A percentile compares a stretch with the other conserved stretches of the same genome.
Evolutionary conservation across 2,888 invertebrate genomes (phyloP).

Genomic region (Oscheius sp.): DNA sequence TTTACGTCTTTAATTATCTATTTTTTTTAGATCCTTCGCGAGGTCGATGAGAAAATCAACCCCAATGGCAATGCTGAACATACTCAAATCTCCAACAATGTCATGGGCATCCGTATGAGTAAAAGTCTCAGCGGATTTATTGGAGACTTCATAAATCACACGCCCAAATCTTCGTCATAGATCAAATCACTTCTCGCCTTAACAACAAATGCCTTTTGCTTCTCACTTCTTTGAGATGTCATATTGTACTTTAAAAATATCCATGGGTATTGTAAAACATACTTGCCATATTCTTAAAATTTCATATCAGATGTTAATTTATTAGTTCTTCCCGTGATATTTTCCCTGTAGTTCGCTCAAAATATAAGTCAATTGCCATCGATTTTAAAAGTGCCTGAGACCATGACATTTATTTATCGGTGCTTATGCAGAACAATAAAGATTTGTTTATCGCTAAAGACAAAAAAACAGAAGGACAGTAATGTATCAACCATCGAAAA

Average conservation of each 20-base stretch:
- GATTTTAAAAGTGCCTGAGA: conserved; percentile 7
- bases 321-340: conserved; percentile 17
- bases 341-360: conserved; percentile 4
- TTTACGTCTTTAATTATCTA: neutral
- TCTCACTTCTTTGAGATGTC: conserved; percentile 11
- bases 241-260: neutral
- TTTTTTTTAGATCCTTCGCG: conserved; percentile 49
- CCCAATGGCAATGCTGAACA: conserved; percentile 41
- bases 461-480: neutral
- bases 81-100: conserved; percentile 39
- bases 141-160: conserved; percentile 47
- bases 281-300: neutral
- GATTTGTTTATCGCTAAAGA: conserved; percentile 7
- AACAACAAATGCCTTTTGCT: no score
- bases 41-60: conserved; percentile 55
- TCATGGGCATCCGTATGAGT: conserved; percentile 57
- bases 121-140: conserved; percentile 59
- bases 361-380: conserved; percentile 7
- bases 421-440: conserved; percentile 15
- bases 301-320: conserved; percentile 16
- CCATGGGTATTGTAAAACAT: neutral
- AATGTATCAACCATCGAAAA: conserved; percentile 21
- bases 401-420: conserved; percentile 15
- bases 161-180: conserved; percentile 6
- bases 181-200: neutral